Evolutionary conservation across 1,140 invertebrate species (phyloP).

Genomic region (Pseudomyrmex concolor): DNA sequence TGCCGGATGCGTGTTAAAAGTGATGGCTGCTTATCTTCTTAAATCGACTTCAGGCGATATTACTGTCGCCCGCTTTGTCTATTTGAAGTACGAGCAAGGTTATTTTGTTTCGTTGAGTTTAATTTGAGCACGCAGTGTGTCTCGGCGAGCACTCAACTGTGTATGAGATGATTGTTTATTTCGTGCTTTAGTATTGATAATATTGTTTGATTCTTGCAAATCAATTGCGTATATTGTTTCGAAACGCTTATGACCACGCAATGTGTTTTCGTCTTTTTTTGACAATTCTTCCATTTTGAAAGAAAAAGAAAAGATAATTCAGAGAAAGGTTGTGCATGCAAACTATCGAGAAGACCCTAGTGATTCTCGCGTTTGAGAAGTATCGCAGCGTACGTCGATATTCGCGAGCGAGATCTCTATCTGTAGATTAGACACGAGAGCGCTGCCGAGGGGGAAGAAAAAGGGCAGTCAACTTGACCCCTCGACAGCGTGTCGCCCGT

Average conservation of each 20-base stretch:
- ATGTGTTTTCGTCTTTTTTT: slow-evolving; percentile 16
- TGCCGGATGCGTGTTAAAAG: slow-evolving; percentile 39
- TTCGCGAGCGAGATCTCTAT: slow-evolving; percentile 28
- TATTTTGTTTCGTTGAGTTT: slow-evolving; percentile 56
- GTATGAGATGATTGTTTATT: slow-evolving; percentile 47
- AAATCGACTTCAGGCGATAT: background rate
- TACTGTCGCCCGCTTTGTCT: slow-evolving; percentile 47
- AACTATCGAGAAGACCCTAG: slow-evolving; percentile 75
- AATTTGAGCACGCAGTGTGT: slow-evolving; percentile 56
- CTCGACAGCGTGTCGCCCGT: slow-evolving; percentile 60
- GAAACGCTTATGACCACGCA: slow-evolving; percentile 25
- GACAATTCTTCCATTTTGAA: slow-evolving; percentile 2
- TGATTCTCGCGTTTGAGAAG: slow-evolving; percentile 10
- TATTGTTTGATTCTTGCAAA: slow-evolving; percentile 20
- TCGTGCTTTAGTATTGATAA: slow-evolving; percentile 37
- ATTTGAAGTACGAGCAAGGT: slow-evolving; percentile 29
- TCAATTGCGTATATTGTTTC: slow-evolving; percentile 39
- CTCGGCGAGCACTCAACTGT: slow-evolving; percentile 48
- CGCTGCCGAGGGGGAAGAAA: slow-evolving; percentile 52
- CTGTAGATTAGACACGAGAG: slow-evolving; percentile 61
- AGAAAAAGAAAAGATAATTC: background rate
- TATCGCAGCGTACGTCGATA: slow-evolving; percentile 31
- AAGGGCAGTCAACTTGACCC: slow-evolving; percentile 41
- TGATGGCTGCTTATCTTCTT: slow-evolving; percentile 30
- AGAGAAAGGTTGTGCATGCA: slow-evolving; percentile 85